Evolutionary conservation across 53 echinoderm and acorn worm genomes (phyloP), one percentile per base, ranked within the genome.

Genomic region (Paracentrotus lividus): DNA sequence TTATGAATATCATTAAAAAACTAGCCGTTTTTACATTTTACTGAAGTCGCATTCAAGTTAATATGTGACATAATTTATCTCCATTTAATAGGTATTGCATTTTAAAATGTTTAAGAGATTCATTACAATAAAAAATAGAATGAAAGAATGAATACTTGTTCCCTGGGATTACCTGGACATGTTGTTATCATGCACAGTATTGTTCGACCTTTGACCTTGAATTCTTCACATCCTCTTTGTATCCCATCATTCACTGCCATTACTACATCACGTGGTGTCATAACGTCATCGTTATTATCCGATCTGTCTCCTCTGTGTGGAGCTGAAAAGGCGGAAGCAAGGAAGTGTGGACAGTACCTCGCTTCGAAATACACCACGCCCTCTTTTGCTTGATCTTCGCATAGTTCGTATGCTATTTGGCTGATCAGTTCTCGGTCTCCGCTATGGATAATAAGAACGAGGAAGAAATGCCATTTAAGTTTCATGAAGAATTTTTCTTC

Each of bases 81-180:
- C n/a, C n/a, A n/a, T n/a, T n/a, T n/a, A n/a, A n/a, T n/a, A n/a
- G n/a, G n/a, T n/a, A n/a, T n/a, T n/a, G n/a, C n/a, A n/a, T n/a
- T n/a, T n/a, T n/a, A n/a, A n/a, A n/a, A n/a, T n/a, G n/a, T n/a
- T n/a, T n/a, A n/a, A n/a, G n/a, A n/a, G n/a, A n/a, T n/a, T n/a
- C n/a, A n/a, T n/a, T n/a, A n/a, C n/a, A n/a, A n/a, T n/a, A n/a
- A n/a, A n/a, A n/a, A n/a, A n/a, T n/a, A n/a, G n/a, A n/a, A n/a
- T n/a, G n/a, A n/a, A n/a, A n/a, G n/a, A n/a, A n/a, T n/a, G n/a
- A n/a, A n/a, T n/a, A n/a, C n/a, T n/a, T n/a, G n/a, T n/a, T n/a
- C n/a, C n/a, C n/a, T n/a, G n/a, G n/a, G n/a, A n/a, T n/a, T n/a
- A 97, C 97, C 95, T 85, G 97, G 96, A 27, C 87, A 72, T 31